A percentile compares a stretch with the other conserved stretches of the same genome.
Conservation (phyloP, 2,888 invertebrate genomes). For the Crematogaster levior region DNA sequence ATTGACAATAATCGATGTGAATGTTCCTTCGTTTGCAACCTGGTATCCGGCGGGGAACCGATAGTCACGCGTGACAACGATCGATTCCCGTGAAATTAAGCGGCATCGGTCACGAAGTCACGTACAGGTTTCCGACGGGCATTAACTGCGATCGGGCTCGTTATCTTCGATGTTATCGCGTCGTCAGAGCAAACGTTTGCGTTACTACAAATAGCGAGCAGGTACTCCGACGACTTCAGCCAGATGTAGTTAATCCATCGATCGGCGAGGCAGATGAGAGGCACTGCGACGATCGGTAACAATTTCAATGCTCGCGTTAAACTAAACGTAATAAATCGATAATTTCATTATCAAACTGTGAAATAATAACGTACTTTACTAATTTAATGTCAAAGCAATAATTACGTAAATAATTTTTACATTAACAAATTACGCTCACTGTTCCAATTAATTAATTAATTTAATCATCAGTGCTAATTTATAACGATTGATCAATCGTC, state of each 20-base stretch:
- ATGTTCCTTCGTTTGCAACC: constrained; percentile 4
- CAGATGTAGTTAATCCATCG: constrained; percentile 37
- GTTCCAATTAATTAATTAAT: constrained; percentile 27
- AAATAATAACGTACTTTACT: background rate
- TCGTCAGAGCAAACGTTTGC: constrained; percentile 54
- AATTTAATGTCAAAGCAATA: background rate
- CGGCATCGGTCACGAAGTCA: constrained; percentile 56
- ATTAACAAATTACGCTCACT: background rate
- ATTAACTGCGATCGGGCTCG: constrained; percentile 51
- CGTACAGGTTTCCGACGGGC: constrained; percentile 40
- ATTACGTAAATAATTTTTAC: background rate
- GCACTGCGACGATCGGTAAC: background rate
- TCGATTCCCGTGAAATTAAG: constrained; percentile 47
- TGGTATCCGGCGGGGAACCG: background rate
- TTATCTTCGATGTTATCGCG: constrained; percentile 56
- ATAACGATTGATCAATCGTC: background rate
- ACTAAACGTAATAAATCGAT: background rate
- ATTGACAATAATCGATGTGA: constrained; percentile 33
- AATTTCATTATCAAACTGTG: background rate
- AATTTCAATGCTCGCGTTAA: background rate
- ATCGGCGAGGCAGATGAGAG: background rate
- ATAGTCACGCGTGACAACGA: constrained; percentile 46
- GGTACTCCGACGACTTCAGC: background rate
- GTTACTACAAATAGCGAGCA: constrained; percentile 49
- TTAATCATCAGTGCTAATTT: constrained; percentile 9